Evolutionary conservation across 2,113 vertebrate species (phyloP).

Genomic region (Xyliphius kryptos): DNA sequence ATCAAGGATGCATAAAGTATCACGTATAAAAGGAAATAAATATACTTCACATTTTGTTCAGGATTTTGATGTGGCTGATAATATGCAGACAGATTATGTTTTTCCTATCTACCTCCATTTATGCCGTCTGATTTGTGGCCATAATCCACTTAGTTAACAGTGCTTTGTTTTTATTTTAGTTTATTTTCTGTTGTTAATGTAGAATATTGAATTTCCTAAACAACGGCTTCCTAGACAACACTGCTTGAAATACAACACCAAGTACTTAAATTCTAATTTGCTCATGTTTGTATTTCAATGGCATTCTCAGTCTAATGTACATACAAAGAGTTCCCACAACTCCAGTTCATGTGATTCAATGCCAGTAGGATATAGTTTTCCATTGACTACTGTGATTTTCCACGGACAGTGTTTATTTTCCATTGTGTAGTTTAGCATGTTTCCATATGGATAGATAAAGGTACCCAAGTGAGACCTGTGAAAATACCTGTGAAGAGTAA

Average conservation of each 20-base stretch:
- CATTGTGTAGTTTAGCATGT: slow-evolving; percentile 51
- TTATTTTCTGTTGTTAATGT: no score
- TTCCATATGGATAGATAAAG: slow-evolving; percentile 24
- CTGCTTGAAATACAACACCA: background rate
- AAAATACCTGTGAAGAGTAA: background rate
- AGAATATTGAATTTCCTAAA: no score
- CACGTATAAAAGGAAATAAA: no score
- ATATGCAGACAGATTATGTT: no score
- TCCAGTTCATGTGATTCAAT: slow-evolving; percentile 45
- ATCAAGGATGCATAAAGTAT: no score
- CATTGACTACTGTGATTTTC: slow-evolving; percentile 50
- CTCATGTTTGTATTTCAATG: background rate
- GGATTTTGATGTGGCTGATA: no score
- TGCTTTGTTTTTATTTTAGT: no score
- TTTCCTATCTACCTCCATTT: no score
- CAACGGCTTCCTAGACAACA: no score
- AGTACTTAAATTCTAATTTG: background rate
- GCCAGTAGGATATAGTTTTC: slow-evolving; percentile 50
- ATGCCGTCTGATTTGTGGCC: no score
- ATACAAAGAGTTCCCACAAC: slow-evolving; percentile 32
- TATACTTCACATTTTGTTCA: no score
- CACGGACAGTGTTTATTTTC: slow-evolving; percentile 51
- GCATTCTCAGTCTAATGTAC: slow-evolving; percentile 2
- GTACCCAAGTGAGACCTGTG: background rate
- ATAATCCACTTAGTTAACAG: no score